These are phyloP conservation scores for Leucoraja erinaceus DNA, from an alignment of 2,113 vertebrate species.

Conservation along the genomic window DNA sequence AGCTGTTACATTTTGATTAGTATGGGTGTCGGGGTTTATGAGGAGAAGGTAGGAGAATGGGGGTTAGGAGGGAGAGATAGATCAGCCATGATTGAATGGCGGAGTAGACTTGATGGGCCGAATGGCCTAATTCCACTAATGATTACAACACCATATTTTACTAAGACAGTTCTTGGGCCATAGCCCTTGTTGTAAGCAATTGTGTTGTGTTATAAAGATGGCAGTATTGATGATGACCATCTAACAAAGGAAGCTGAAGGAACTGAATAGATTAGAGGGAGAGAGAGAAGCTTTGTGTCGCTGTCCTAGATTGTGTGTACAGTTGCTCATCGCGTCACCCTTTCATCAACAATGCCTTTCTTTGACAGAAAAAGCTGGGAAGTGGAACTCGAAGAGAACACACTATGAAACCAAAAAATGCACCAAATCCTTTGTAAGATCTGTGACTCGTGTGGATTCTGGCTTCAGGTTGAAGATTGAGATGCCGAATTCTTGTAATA, in stretches of 20 bases:
- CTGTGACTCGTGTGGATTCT: not conserved
- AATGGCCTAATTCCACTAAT: too few species aligned
- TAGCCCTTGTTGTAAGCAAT: not conserved
- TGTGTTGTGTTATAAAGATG: not conserved
- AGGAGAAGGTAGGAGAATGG: too few species aligned
- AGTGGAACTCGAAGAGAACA: conserved; percentile 15
- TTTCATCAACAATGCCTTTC: not conserved
- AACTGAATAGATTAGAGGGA: not conserved
- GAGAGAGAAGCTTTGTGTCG: not conserved
- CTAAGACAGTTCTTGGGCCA: not conserved
- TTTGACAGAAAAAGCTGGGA: conserved; percentile 20
- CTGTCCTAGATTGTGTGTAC: not conserved
- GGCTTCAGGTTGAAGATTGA: not conserved
- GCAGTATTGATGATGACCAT: not conserved
- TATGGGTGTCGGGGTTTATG: too few species aligned
- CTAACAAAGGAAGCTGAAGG: not conserved
- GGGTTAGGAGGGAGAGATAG: too few species aligned
- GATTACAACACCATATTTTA: too few species aligned
- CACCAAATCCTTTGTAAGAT: not conserved
- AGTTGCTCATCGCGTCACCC: not conserved
- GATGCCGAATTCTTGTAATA: conserved; percentile 21
- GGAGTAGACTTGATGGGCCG: too few species aligned
- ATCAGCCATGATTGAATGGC: too few species aligned
- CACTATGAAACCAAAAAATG: not conserved
- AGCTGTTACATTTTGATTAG: not conserved